Base-by-base conservation (phyloP, 35 echinoderm and acorn worm species). In the Ophioderma brevispina region DNA sequence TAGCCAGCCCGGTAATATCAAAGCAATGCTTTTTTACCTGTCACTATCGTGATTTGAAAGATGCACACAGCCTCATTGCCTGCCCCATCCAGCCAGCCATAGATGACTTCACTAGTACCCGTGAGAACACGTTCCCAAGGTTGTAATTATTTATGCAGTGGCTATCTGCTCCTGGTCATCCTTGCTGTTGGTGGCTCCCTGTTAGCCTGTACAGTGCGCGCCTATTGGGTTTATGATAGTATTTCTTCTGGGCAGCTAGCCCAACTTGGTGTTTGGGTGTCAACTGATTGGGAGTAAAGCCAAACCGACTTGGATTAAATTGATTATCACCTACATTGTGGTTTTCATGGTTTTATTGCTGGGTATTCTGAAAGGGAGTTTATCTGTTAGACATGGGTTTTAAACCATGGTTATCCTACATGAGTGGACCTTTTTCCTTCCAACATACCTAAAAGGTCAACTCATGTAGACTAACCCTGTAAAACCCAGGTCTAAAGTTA, bases 41-140 rank as follows among this genome's bases (percentile, higher is more conserved):
- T 2, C 10, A 30, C 5, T 70, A 70, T 25, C n/a, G 59, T 70
- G 23, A 70, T 25, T 18, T 70, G 15, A 25, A 70, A 70, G 15
- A 2, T 30, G 28, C 59, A 70, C 10, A 30, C n/a, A 1, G 52
- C 93, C 14, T 39, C 46, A 39, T 96, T 96, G 3, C 70, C 80
- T 18, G 94, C 80, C 6, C 77, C 55, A 88, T 96, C 94, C 31
- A 75, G 38, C 52, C 92, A 95, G 3, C 83, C 77, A 84, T 95
- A 95, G 38, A 79, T 89, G 0, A 95, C 86, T 1, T 31, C 17
- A 32, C 85, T 95, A 15, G 75, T 85, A 35, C 90, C 94, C 15
- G 85, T 18, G 0, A 88, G 85, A 92, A 95, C 25, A 56, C 64
- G 13, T 87, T 17, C 0, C 91, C 91, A 41, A 78, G 49, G 30